These are phyloP conservation scores for Sylvietta virens DNA, from an alignment of 2,113 vertebrate species.

Conservation along the genomic window DNA sequence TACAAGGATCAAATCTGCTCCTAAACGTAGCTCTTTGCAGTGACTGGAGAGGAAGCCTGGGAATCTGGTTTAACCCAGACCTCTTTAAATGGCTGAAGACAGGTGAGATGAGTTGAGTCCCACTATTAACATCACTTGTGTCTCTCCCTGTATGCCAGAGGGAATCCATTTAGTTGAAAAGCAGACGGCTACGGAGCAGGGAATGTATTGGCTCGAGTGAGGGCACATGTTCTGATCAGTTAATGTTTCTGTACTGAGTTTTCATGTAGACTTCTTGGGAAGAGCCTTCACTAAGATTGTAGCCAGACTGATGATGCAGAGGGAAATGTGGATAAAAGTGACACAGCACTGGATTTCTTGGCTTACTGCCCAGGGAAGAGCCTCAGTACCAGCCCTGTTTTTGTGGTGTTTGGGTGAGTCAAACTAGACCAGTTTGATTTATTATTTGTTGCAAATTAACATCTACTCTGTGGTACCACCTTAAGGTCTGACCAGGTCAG, in stretches of 20 bases:
- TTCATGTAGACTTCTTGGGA: background rate
- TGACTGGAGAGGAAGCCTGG: background rate
- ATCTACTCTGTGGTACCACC: constrained; percentile 25
- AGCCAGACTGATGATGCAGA: background rate
- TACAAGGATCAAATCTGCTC: background rate
- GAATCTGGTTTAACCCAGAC: background rate
- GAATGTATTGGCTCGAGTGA: background rate
- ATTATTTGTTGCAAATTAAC: constrained; percentile 33
- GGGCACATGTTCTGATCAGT: background rate
- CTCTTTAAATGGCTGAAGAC: background rate
- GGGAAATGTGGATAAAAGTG: background rate
- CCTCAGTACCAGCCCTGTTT: background rate
- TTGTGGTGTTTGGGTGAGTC: background rate
- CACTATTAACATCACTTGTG: background rate
- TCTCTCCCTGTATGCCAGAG: background rate
- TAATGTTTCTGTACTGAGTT: background rate
- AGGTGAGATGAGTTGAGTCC: background rate
- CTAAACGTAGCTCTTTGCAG: background rate
- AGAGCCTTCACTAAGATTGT: background rate
- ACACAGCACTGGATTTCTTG: background rate
- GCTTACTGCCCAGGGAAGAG: background rate
- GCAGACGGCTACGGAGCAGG: background rate
- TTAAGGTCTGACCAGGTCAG: constrained; percentile 53
- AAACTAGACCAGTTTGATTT: background rate
- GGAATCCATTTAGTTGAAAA: background rate